These are phyloP conservation scores for Psittacula echo DNA, from an alignment of 2,797 vertebrate species.

Conservation along the genomic window DNA sequence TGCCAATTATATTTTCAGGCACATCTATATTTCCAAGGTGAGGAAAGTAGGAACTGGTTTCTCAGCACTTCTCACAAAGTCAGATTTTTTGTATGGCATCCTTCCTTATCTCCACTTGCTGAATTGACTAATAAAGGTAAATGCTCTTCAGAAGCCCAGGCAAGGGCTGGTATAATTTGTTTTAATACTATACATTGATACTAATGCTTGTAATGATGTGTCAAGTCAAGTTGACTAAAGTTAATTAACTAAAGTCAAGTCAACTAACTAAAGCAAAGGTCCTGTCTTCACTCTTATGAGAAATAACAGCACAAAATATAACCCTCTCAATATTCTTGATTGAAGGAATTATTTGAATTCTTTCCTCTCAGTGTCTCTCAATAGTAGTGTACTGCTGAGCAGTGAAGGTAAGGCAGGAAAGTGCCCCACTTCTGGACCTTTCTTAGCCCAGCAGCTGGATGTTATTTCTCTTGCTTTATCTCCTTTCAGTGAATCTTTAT, in stretches of 20 bases:
- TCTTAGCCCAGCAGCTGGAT: not conserved
- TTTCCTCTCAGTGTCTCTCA: not conserved
- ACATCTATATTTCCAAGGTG: not conserved
- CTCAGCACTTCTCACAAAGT: not conserved
- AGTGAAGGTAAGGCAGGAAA: not conserved
- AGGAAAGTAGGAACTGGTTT: not conserved
- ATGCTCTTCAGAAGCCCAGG: not conserved
- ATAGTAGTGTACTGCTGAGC: no score
- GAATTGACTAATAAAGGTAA: not conserved
- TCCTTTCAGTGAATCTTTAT: not conserved
- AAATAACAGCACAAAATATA: not conserved
- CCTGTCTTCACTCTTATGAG: fast-evolving
- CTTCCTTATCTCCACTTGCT: not conserved
- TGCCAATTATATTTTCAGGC: not conserved
- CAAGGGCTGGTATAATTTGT: not conserved
- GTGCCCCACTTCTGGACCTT: fast-evolving
- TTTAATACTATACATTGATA: not conserved
- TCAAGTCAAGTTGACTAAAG: not conserved
- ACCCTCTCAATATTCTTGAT: not conserved
- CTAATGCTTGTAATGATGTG: not conserved
- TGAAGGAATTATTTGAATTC: not conserved
- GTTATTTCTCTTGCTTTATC: not conserved
- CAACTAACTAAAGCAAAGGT: not conserved
- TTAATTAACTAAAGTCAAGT: not conserved
- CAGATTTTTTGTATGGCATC: not conserved